Percentiles rank a stretch among this genome's conserved stretches.
Conservation (phyloP, 1,140 invertebrate species). For the Lordiphosa stackelbergi region DNA sequence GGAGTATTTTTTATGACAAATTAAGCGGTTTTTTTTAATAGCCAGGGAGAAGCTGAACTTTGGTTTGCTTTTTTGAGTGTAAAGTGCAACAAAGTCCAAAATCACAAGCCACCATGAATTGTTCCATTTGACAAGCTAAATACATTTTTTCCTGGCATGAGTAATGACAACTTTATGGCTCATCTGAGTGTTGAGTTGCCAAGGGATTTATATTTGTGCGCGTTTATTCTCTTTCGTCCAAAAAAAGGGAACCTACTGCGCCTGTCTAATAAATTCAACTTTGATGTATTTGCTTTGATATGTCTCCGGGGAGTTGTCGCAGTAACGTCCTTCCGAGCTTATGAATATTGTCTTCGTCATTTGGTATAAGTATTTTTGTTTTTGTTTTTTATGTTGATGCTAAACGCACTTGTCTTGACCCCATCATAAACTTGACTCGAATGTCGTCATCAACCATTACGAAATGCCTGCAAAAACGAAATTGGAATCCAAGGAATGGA, state of each 20-base stretch:
- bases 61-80: not conserved
- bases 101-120: too few relatives aligned
- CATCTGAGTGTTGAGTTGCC: constrained; percentile 25
- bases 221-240: constrained; percentile 15
- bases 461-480: constrained; percentile 11
- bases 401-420: constrained; percentile 9
- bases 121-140: too few relatives aligned
- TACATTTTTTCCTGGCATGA: constrained; percentile 12
- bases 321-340: constrained; percentile 14
- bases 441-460: constrained; percentile 41
- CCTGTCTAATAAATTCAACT: constrained; percentile 32
- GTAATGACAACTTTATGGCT: constrained; percentile 50
- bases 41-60: not conserved
- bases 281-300: constrained; percentile 35
- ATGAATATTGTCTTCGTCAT: constrained; percentile 33
- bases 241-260: constrained; percentile 18
- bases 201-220: constrained; percentile 13
- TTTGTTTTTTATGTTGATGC: constrained; percentile 30
- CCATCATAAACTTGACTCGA: constrained; percentile 31
- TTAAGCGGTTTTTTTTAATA: constrained; percentile 2
- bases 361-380: constrained; percentile 5
- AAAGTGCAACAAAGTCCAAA: constrained; percentile 1
- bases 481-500: not conserved
- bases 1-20: constrained; percentile 20
- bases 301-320: constrained; percentile 9